A percentile compares a stretch with the other conserved stretches of the same genome.
Evolutionary conservation across 1,140 invertebrate species (phyloP).

Genomic region (Streblospio benedicti): DNA sequence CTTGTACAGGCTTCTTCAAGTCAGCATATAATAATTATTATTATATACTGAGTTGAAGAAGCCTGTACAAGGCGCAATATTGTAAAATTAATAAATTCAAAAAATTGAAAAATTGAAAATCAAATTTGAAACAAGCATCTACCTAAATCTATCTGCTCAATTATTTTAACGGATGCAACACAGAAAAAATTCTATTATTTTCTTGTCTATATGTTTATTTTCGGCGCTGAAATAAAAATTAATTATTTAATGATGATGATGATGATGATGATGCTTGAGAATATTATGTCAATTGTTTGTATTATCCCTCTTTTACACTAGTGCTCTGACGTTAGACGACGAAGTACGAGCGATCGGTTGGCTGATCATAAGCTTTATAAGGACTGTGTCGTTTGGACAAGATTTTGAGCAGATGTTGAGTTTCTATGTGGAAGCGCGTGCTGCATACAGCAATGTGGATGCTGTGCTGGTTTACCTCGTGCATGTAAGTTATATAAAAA

Average conservation of each 20-base stretch:
- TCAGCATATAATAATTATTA: too few species aligned
- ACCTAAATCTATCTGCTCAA: not conserved
- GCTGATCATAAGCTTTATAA: slow-evolving; percentile 71
- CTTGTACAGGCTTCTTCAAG: too few species aligned
- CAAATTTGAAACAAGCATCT: too few species aligned
- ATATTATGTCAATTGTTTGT: too few species aligned
- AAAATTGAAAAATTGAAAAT: too few species aligned
- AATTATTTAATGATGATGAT: not conserved
- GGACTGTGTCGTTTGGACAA: slow-evolving; percentile 67
- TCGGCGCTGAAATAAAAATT: not conserved
- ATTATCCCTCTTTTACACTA: slow-evolving; percentile 43
- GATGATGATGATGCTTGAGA: too few species aligned
- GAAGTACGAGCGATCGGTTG: slow-evolving; percentile 76
- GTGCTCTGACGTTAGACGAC: slow-evolving; percentile 85
- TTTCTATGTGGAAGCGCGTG: slow-evolving; percentile 86
- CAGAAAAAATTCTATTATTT: too few species aligned
- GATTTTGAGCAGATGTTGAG: slow-evolving; percentile 83
- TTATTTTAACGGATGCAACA: not conserved
- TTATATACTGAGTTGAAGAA: too few species aligned
- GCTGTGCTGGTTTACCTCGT: slow-evolving; percentile 72
- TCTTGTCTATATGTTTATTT: too few species aligned
- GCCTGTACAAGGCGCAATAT: too few species aligned
- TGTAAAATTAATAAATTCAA: too few species aligned
- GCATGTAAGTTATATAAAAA: slow-evolving; percentile 49
- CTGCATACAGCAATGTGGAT: slow-evolving; percentile 81